These are phyloP conservation scores for Lepidonotus clava DNA, from an alignment of 2,888 invertebrate species.

Conservation along the genomic window DNA sequence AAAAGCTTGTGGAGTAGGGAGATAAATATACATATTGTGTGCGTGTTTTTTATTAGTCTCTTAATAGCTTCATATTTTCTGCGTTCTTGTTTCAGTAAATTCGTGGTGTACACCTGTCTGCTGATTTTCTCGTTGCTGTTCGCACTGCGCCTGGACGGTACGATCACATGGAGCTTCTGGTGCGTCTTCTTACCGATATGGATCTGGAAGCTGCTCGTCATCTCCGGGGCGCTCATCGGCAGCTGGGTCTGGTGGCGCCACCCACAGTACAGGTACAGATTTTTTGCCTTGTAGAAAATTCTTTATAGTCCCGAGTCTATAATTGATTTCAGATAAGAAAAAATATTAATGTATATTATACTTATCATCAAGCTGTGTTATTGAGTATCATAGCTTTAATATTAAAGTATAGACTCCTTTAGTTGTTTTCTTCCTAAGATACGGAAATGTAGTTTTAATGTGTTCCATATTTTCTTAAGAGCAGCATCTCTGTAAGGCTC, in stretches of 20 bases:
- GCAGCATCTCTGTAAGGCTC: too few species aligned
- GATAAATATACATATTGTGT: not conserved
- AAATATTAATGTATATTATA: too few species aligned
- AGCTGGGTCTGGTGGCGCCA: slow-evolving; percentile 97
- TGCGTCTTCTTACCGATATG: slow-evolving; percentile 97
- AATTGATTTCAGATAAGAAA: too few species aligned
- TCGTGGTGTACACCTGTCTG: slow-evolving; percentile 95
- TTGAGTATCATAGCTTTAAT: too few species aligned
- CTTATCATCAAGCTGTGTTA: too few species aligned
- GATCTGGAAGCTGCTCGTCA: slow-evolving; percentile 96
- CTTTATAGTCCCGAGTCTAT: too few species aligned
- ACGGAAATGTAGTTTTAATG: too few species aligned
- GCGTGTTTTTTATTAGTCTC: not conserved
- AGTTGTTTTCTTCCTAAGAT: too few species aligned
- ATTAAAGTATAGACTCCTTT: too few species aligned
- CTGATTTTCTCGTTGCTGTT: slow-evolving; percentile 94
- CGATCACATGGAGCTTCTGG: slow-evolving; percentile 95
- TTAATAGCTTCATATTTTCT: not conserved
- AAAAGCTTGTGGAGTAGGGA: too few species aligned
- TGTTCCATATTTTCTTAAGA: too few species aligned
- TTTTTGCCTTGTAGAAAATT: not conserved
- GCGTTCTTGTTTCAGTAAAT: slow-evolving; percentile 88
- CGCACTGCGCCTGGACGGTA: slow-evolving; percentile 93
- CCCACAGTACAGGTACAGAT: slow-evolving; percentile 92
- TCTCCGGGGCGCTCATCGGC: slow-evolving; percentile 93